Conservation (phyloP, 2,888 invertebrate genomes). For the Harpalus rubripes region DNA sequence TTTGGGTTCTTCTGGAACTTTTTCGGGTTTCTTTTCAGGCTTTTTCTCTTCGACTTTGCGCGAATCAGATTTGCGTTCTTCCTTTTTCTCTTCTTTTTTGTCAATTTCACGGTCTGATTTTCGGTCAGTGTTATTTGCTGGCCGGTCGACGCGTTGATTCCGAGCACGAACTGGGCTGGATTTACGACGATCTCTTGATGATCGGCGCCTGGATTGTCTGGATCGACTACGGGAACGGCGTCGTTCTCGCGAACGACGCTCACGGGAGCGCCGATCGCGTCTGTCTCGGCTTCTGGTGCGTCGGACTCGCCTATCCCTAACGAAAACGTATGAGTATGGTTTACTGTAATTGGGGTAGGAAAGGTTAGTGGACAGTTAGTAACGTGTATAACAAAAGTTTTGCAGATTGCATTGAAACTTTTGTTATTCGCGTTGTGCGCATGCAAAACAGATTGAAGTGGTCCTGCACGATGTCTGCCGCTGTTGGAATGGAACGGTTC, state of each 20-base stretch:
- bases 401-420: too few relatives aligned
- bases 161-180: constrained; percentile 73
- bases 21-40: constrained; percentile 67
- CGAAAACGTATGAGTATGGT: background rate
- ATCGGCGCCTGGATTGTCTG: constrained; percentile 73
- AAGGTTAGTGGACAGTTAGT: constrained; percentile 12
- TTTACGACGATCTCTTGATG: constrained; percentile 74
- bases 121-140: constrained; percentile 68
- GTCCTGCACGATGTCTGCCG: too few relatives aligned
- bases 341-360: background rate
- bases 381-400: too few relatives aligned
- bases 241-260: constrained; percentile 74
- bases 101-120: constrained; percentile 67
- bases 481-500: background rate
- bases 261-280: constrained; percentile 73
- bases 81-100: constrained; percentile 71
- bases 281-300: constrained; percentile 76
- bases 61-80: constrained; percentile 72
- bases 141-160: constrained; percentile 71
- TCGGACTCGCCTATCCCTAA: constrained; percentile 72
- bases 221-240: constrained; percentile 72
- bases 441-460: background rate
- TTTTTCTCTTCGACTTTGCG: constrained; percentile 70
- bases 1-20: constrained; percentile 72
- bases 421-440: too few relatives aligned